These are phyloP conservation scores for Bradypodion pumilum DNA, from an alignment of 2,797 vertebrate genomes.

Conservation along the genomic window DNA sequence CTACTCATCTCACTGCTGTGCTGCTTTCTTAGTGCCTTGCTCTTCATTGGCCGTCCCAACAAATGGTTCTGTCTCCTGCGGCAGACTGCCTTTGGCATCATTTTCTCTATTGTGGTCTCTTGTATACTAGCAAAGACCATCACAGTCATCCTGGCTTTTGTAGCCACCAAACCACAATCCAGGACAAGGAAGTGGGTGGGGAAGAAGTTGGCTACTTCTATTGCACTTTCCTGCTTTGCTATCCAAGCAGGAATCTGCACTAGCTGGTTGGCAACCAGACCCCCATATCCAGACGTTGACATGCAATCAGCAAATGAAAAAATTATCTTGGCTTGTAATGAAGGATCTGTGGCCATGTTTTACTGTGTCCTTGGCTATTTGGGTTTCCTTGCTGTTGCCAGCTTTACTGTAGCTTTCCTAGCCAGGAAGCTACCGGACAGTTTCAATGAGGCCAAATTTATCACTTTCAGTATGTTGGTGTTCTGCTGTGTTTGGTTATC, in stretches of 20 bases:
- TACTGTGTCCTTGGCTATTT: not conserved
- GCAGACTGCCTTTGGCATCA: not conserved
- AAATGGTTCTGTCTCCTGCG: not conserved
- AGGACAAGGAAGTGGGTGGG: slow-evolving; percentile 6
- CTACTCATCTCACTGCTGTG: not conserved
- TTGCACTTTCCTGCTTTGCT: not conserved
- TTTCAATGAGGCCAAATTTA: slow-evolving; percentile 26
- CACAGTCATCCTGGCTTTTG: slow-evolving; percentile 5
- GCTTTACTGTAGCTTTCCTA: not conserved
- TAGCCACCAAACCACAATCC: not conserved
- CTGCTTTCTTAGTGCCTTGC: not conserved
- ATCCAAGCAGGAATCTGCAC: slow-evolving; percentile 1
- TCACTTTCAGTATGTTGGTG: slow-evolving; percentile 16
- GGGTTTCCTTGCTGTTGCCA: not conserved
- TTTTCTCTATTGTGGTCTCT: slow-evolving; percentile 3
- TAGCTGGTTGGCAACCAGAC: not conserved
- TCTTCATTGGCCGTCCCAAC: not conserved
- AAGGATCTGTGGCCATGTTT: not conserved
- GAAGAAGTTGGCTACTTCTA: not conserved
- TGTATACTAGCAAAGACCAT: slow-evolving; percentile 11
- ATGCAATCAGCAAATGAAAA: not conserved
- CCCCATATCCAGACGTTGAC: slow-evolving; percentile 7
- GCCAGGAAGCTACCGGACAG: not conserved
- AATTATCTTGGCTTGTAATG: not conserved
- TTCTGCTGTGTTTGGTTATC: not conserved